Conservation (phyloP, 2,797 vertebrate genomes). For the Lagodon rhomboides region DNA sequence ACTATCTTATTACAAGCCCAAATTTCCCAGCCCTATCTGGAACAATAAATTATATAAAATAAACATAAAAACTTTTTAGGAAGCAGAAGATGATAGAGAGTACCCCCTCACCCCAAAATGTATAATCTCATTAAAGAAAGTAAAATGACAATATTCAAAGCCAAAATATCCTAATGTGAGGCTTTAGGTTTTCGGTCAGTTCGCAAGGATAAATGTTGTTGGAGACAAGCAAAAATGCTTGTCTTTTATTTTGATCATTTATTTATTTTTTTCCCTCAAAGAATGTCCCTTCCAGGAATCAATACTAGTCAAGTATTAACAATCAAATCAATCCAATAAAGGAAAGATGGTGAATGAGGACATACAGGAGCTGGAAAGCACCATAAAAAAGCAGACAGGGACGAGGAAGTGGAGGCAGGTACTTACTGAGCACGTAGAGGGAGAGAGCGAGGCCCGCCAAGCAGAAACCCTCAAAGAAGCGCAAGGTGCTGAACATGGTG, state of each 20-base stretch:
- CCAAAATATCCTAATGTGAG: background rate
- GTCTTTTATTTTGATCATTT: no score
- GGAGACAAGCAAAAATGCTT: background rate
- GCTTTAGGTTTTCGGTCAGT: background rate
- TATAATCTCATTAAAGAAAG: background rate
- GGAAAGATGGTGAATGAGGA: background rate
- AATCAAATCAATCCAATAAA: slow-evolving; percentile 1
- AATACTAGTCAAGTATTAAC: background rate
- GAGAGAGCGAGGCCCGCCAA: slow-evolving; percentile 96
- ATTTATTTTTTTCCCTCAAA: background rate
- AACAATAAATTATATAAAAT: background rate
- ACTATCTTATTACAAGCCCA: no score
- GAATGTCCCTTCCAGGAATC: background rate
- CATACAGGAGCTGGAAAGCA: background rate
- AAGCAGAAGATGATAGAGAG: background rate
- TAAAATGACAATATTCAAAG: background rate
- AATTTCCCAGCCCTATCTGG: no score
- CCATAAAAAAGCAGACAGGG: background rate
- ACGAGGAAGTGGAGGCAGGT: slow-evolving; percentile 51
- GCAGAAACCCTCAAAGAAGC: slow-evolving; percentile 98
- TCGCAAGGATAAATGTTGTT: background rate
- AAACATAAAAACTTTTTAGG: background rate
- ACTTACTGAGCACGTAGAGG: slow-evolving; percentile 95
- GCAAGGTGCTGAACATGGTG: slow-evolving; percentile 98
- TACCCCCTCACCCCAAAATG: background rate